Conservation (phyloP, 2,113 vertebrate genomes). For the Sceloporus tristichus region DNA sequence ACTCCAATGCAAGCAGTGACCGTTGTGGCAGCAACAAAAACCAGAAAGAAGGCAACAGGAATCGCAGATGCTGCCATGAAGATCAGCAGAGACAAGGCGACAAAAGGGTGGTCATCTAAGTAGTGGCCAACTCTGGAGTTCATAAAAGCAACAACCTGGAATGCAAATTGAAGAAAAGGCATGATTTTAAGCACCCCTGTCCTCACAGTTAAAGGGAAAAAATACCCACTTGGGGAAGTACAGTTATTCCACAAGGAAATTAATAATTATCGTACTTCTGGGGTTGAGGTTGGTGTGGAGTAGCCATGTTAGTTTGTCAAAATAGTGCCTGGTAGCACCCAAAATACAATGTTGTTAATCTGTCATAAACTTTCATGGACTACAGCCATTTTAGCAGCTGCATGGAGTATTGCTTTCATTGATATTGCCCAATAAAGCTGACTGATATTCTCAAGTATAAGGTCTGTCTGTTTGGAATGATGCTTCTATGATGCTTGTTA, state of each 20-base stretch:
- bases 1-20: slow-evolving; percentile 81
- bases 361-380: background rate
- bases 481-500: background rate
- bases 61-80: slow-evolving; percentile 82
- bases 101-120: slow-evolving; percentile 84
- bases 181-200: background rate
- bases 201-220: background rate
- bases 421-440: too few relatives aligned
- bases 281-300: too few relatives aligned
- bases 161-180: background rate
- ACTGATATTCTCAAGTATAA: background rate
- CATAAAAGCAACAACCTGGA: slow-evolving; percentile 84
- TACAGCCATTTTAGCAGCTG: background rate
- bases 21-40: slow-evolving; percentile 80
- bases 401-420: background rate
- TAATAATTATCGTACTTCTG: background rate
- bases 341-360: background rate
- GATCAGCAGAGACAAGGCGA: slow-evolving; percentile 81
- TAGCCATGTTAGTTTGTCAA: background rate
- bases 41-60: slow-evolving; percentile 86
- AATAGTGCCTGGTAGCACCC: background rate
- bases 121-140: slow-evolving; percentile 83
- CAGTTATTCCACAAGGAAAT: background rate
- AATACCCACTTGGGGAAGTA: background rate
- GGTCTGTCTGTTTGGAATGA: background rate